Percentiles rank a stretch among this genome's conserved stretches.
phyloP scores from a whole-genome alignment of 2,888 invertebrate species.

The Herminia tarsipennalis region DNA sequence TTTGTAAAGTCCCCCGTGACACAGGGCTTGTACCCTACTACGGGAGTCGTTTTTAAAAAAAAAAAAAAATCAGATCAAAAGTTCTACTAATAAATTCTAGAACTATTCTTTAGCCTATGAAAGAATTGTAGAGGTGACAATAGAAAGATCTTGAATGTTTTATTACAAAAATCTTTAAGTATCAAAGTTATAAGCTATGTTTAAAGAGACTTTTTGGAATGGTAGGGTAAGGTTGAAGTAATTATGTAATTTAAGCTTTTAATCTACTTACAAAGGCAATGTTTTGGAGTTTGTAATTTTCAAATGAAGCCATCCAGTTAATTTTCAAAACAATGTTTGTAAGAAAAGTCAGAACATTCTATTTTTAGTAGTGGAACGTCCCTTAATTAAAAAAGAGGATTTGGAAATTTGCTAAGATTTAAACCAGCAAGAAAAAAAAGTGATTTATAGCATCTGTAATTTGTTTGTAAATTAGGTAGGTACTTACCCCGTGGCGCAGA shows the following conservation, averaged over 20 bases:
- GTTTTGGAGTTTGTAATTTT: constrained; percentile 47
- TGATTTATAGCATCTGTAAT: neutral
- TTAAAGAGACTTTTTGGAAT: neutral
- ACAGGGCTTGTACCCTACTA: no score
- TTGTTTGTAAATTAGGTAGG: neutral
- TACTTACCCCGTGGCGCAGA: neutral
- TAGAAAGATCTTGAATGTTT: no score
- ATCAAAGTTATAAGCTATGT: no score
- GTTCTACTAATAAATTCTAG: no score
- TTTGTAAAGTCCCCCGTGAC: no score
- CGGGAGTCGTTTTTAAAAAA: no score
- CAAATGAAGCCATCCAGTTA: constrained; percentile 46
- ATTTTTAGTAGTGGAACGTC: constrained; percentile 32
- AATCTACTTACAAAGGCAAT: constrained; percentile 52
- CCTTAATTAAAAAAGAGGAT: neutral
- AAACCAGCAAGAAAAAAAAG: neutral
- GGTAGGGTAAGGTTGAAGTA: constrained; percentile 46
- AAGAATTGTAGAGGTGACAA: no score
- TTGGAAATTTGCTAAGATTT: neutral
- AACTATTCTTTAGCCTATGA: no score
- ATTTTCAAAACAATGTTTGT: constrained; percentile 34
- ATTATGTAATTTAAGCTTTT: constrained; percentile 56
- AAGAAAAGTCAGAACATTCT: constrained; percentile 40
- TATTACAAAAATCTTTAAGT: no score
- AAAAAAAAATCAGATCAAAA: no score